Conservation (phyloP, 2,888 invertebrate genomes). For the Drosophila silvestris region DNA sequence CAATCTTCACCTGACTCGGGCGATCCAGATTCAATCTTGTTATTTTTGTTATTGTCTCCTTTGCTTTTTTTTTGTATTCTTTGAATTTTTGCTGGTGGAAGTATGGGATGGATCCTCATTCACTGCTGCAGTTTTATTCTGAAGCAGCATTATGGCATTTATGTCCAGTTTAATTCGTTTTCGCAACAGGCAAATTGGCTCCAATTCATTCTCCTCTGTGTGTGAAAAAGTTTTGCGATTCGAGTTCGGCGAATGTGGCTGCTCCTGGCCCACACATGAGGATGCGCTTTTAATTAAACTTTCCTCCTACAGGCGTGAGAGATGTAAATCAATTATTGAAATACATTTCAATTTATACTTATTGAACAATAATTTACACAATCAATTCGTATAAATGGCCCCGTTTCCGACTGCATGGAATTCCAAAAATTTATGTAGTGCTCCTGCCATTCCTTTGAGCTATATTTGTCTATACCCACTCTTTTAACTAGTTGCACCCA, state of each 20-base stretch:
- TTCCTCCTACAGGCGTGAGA: slow-evolving; percentile 1
- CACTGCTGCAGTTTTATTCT: not conserved
- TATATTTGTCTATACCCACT: slow-evolving; percentile 20
- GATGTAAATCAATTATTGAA: not conserved
- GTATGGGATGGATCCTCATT: not conserved
- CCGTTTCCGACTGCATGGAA: slow-evolving; percentile 7
- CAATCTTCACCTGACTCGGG: not conserved
- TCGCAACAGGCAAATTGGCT: not conserved
- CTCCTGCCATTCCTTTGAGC: slow-evolving; percentile 28
- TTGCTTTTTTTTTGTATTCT: not conserved
- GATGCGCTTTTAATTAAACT: not conserved
- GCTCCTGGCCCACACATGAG: not conserved
- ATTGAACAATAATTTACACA: slow-evolving; percentile 8
- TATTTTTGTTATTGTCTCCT: not conserved
- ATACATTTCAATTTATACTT: not conserved
- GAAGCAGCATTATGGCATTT: not conserved
- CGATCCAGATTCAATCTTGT: not conserved
- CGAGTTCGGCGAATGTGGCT: not conserved
- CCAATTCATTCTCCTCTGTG: not conserved
- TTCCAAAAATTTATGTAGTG: slow-evolving; percentile 21
- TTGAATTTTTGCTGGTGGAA: not conserved
- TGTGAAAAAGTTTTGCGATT: not conserved
- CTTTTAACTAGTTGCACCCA: slow-evolving; percentile 35
- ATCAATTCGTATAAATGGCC: slow-evolving; percentile 18
- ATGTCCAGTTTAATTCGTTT: slow-evolving; percentile 1